Conservation (phyloP, 2,888 invertebrate species). For the Xanthia icteritia region DNA sequence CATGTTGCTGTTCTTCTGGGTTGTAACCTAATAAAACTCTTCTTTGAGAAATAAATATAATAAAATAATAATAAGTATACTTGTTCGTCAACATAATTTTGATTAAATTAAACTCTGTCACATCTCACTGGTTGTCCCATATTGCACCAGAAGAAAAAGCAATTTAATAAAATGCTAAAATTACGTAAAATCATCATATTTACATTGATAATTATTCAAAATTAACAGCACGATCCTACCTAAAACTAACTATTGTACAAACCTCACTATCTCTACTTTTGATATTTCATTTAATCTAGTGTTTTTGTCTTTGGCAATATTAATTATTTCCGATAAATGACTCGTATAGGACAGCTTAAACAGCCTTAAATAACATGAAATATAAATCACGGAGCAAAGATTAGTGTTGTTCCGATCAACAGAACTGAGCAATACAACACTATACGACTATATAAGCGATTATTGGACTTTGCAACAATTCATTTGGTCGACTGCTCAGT, state of each 20-base stretch:
- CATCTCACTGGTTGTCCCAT: slow-evolving; percentile 56
- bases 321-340: slow-evolving; percentile 69
- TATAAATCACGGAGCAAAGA: slow-evolving; percentile 60
- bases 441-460: slow-evolving; percentile 48
- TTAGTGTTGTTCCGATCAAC: slow-evolving; percentile 50
- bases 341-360: slow-evolving; percentile 63
- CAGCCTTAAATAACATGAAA: slow-evolving; percentile 67
- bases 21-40: slow-evolving; percentile 13
- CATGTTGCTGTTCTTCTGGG: slow-evolving; percentile 29
- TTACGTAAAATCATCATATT: slow-evolving; percentile 67
- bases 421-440: slow-evolving; percentile 54
- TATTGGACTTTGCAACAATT: slow-evolving; percentile 48
- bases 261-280: slow-evolving; percentile 75
- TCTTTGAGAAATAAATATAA: slow-evolving; percentile 34
- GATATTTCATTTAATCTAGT: slow-evolving; percentile 71
- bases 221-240: slow-evolving; percentile 70
- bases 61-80: slow-evolving; percentile 39
- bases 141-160: slow-evolving; percentile 65
- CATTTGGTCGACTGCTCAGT: slow-evolving; percentile 50
- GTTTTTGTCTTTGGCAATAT: slow-evolving; percentile 81
- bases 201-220: slow-evolving; percentile 67
- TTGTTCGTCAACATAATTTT: slow-evolving; percentile 57
- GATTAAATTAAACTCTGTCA: slow-evolving; percentile 57
- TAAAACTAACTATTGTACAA: slow-evolving; percentile 80
- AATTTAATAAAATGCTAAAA: slow-evolving; percentile 60